Percentiles rank a stretch among this genome's conserved stretches.
phyloP scores from a whole-genome alignment of 2,888 invertebrate genomes.

The Hirtodrosophila duncani region DNA sequence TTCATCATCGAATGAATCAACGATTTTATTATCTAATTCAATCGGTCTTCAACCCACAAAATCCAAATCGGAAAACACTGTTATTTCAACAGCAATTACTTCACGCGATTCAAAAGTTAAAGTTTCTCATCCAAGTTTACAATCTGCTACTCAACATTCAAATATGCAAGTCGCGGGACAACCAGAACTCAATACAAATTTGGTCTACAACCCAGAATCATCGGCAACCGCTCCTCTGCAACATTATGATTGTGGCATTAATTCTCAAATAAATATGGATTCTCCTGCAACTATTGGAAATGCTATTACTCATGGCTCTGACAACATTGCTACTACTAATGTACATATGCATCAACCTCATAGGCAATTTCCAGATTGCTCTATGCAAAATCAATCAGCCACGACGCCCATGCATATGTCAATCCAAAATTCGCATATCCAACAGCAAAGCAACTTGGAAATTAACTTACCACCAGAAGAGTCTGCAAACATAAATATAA shows the following conservation, averaged over 20 bases:
- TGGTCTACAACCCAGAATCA: slow-evolving; percentile 90
- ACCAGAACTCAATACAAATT: slow-evolving; percentile 52
- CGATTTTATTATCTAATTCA: slow-evolving; percentile 37
- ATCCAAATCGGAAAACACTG: slow-evolving; percentile 54
- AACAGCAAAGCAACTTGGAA: slow-evolving; percentile 72
- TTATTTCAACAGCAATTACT: slow-evolving; percentile 38
- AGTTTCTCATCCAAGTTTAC: slow-evolving; percentile 35
- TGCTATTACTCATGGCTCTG: slow-evolving; percentile 88
- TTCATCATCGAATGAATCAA: slow-evolving; percentile 39
- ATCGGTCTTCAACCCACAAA: slow-evolving; percentile 46
- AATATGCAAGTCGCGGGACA: slow-evolving; percentile 63
- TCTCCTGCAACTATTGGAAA: slow-evolving; percentile 93
- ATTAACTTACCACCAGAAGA: slow-evolving; percentile 59
- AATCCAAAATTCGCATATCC: slow-evolving; percentile 83
- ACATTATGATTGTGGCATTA: slow-evolving; percentile 89
- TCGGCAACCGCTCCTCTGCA: slow-evolving; percentile 87
- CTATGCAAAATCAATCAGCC: slow-evolving; percentile 82
- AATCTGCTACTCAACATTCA: slow-evolving; percentile 27
- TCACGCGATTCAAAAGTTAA: slow-evolving; percentile 58
- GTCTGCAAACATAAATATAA: slow-evolving; percentile 78
- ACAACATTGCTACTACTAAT: slow-evolving; percentile 81
- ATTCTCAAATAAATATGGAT: slow-evolving; percentile 91
- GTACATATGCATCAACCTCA: slow-evolving; percentile 79
- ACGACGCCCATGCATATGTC: slow-evolving; percentile 79
- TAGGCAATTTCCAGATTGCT: slow-evolving; percentile 82